Conservation (phyloP, 2,888 invertebrate species). For the Leptinotarsa rubiginosa region DNA sequence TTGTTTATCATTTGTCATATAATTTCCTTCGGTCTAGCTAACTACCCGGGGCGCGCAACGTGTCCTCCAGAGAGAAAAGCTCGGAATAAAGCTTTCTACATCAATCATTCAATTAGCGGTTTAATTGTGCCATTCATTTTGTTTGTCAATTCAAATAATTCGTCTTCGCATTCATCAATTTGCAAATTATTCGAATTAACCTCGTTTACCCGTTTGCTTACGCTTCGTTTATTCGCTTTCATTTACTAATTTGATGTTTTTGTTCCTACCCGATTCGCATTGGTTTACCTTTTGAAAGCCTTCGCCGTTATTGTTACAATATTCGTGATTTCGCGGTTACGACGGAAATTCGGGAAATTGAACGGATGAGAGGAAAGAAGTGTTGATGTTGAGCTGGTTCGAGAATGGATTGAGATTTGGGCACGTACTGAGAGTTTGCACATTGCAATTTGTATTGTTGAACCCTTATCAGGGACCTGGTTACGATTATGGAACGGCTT, state of each 20-base stretch:
- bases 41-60: conserved; percentile 42
- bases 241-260: conserved; percentile 47
- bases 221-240: conserved; percentile 45
- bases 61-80: conserved; percentile 35
- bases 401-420: too few species aligned
- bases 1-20: conserved; percentile 61
- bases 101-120: conserved; percentile 66
- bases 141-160: conserved; percentile 64
- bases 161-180: conserved; percentile 63
- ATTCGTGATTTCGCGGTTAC: conserved; percentile 8
- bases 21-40: conserved; percentile 52
- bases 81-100: conserved; percentile 57
- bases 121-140: conserved; percentile 66
- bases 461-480: too few species aligned
- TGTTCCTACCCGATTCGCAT: conserved; percentile 38
- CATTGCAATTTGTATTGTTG: too few species aligned
- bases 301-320: conserved; percentile 22
- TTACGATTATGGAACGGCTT: too few species aligned
- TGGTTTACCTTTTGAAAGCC: conserved; percentile 37
- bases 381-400: neutral
- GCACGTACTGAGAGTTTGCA: too few species aligned
- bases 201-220: conserved; percentile 54
- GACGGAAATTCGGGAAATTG: conserved; percentile 2
- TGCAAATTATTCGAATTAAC: conserved; percentile 55
- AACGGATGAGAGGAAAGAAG: neutral